Conservation (phyloP, 2,113 vertebrate species). For the Gymnobelideus leadbeateri region DNA sequence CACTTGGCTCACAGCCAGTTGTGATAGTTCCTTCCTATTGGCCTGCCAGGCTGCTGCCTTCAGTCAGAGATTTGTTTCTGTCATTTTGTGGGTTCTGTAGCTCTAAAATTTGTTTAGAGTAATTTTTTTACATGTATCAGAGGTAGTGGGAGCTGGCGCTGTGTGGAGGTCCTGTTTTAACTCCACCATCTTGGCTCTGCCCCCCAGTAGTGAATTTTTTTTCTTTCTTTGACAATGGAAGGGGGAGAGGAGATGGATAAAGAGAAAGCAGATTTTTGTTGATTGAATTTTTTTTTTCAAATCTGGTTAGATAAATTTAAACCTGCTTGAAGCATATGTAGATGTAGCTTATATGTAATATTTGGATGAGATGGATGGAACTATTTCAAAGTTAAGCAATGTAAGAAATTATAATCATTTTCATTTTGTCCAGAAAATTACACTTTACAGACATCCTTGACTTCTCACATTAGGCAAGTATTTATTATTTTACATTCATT, state of each 20-base stretch:
- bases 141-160: too few relatives aligned
- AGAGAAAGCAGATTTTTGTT: neutral
- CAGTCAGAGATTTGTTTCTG: too few relatives aligned
- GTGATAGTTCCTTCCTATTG: too few relatives aligned
- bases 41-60: too few relatives aligned
- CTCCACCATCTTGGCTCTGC: too few relatives aligned
- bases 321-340: neutral
- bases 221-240: neutral
- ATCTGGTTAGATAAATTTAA: neutral
- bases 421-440: neutral
- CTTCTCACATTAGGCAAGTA: neutral
- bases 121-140: too few relatives aligned
- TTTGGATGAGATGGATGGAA: neutral
- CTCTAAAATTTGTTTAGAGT: too few relatives aligned
- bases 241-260: neutral
- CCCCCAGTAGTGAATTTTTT: neutral
- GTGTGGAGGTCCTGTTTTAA: too few relatives aligned
- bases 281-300: neutral
- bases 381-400: neutral
- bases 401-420: neutral
- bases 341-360: neutral
- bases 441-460: neutral
- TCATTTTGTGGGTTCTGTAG: too few relatives aligned
- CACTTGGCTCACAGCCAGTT: too few relatives aligned
- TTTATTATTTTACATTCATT: neutral